Percentiles rank a stretch among this genome's conserved stretches.
Conservation (phyloP, 2,797 vertebrate species). For the Heterohyrax brucei region DNA sequence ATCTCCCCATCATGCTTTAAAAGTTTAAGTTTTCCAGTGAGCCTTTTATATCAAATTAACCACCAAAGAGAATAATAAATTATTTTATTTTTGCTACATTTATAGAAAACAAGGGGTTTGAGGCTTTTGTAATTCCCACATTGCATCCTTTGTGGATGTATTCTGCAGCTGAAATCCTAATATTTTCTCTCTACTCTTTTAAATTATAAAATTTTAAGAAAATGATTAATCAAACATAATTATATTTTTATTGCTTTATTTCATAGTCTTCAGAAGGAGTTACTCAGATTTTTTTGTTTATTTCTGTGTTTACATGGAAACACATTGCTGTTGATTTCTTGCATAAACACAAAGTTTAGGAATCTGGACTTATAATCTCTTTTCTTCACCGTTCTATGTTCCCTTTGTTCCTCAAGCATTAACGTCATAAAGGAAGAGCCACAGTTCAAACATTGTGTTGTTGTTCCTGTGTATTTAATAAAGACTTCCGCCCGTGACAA, state of each 20-base stretch:
- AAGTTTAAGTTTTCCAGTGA: not conserved
- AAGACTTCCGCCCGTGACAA: not conserved
- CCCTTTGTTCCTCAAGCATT: not conserved
- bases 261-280: not conserved
- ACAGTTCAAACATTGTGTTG: not conserved
- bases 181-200: not conserved
- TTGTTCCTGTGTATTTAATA: not conserved
- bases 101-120: not conserved
- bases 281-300: not conserved
- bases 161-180: conserved; percentile 1
- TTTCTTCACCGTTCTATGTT: not conserved
- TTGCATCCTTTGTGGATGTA: not conserved
- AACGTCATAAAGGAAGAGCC: not conserved
- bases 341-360: not conserved
- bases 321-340: not conserved
- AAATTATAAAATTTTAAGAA: conserved; percentile 6
- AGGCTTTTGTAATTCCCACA: not conserved
- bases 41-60: not conserved
- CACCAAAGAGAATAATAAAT: not conserved
- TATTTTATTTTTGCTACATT: not conserved
- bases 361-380: not conserved
- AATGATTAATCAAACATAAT: not conserved
- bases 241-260: not conserved
- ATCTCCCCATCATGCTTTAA: not conserved
- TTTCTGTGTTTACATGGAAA: not conserved